phyloP scores from a whole-genome alignment of 1,140 invertebrate species.

The Mizuhopecten yessoensis region DNA sequence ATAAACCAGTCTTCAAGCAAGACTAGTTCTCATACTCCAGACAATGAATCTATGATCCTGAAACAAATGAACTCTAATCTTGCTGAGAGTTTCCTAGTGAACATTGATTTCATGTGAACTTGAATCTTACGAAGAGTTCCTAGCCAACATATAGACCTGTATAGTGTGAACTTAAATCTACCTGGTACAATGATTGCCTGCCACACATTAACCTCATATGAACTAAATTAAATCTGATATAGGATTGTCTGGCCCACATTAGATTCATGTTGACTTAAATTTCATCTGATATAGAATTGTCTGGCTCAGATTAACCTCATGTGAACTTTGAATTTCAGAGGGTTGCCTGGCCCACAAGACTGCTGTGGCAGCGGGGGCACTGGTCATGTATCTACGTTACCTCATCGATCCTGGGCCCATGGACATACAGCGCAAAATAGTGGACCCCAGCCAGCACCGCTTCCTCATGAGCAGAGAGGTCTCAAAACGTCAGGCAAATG shows the following conservation, averaged over 20 bases:
- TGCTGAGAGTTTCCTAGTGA: not conserved
- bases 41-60: no score
- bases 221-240: no score
- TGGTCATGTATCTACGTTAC: conserved; percentile 78
- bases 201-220: no score
- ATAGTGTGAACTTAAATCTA: no score
- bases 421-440: conserved; percentile 33
- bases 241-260: no score
- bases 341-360: conserved; percentile 80
- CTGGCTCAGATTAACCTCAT: not conserved
- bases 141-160: no score
- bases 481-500: not conserved
- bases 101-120: not conserved
- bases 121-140: conserved; percentile 76
- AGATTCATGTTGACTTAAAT: no score
- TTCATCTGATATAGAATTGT: no score
- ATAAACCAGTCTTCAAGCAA: no score
- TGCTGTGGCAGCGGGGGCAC: conserved; percentile 77
- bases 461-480: not conserved
- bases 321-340: conserved; percentile 69
- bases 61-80: no score
- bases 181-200: no score
- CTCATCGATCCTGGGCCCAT: conserved; percentile 73
- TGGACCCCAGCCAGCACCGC: conserved; percentile 16
- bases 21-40: no score